Percentiles rank a stretch among this genome's conserved stretches.
phyloP scores from a whole-genome alignment of 2,888 invertebrate genomes.

The Anaspis maculata region DNA sequence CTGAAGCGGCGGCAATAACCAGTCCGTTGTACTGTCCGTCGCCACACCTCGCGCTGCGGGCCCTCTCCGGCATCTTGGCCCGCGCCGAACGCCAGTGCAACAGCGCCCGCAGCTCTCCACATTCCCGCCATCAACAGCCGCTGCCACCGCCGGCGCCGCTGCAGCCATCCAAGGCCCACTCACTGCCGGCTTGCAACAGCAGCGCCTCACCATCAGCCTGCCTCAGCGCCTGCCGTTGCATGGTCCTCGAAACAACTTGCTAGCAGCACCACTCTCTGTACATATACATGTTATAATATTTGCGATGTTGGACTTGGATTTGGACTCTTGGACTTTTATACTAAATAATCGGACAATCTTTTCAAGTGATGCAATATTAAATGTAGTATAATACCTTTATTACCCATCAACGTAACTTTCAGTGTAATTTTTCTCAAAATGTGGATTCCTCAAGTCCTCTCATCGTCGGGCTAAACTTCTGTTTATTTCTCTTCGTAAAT shows the following conservation, averaged over 20 bases:
- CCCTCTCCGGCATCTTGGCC: slow-evolving; percentile 24
- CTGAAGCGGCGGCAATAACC: slow-evolving; percentile 7
- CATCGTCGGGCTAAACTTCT: too few relatives aligned
- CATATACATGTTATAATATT: slow-evolving; percentile 16
- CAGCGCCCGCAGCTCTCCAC: slow-evolving; percentile 27
- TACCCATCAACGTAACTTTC: slow-evolving; percentile 16
- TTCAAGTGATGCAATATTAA: slow-evolving; percentile 35
- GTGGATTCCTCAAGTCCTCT: slow-evolving; percentile 8
- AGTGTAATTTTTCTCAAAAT: slow-evolving; percentile 13
- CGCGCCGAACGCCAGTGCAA: slow-evolving; percentile 24
- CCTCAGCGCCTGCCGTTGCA: slow-evolving; percentile 31
- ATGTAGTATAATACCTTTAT: slow-evolving; percentile 20
- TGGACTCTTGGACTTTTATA: slow-evolving; percentile 25
- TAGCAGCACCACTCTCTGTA: slow-evolving; percentile 26
- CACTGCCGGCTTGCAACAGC: slow-evolving; percentile 32
- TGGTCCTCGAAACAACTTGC: slow-evolving; percentile 37
- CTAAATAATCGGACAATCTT: slow-evolving; percentile 33
- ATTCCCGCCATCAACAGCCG: slow-evolving; percentile 16
- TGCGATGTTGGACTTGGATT: too few relatives aligned
- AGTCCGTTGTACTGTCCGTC: slow-evolving; percentile 19
- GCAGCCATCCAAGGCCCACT: slow-evolving; percentile 26
- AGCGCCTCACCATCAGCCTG: slow-evolving; percentile 26
- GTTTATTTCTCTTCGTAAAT: slow-evolving; percentile 6
- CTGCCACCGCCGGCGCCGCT: too few relatives aligned
- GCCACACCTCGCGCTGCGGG: slow-evolving; percentile 23